Percentiles rank a stretch among this genome's conserved stretches.
Evolutionary conservation across 2,797 vertebrate genomes (phyloP).

Genomic region (Antrozous pallidus): DNA sequence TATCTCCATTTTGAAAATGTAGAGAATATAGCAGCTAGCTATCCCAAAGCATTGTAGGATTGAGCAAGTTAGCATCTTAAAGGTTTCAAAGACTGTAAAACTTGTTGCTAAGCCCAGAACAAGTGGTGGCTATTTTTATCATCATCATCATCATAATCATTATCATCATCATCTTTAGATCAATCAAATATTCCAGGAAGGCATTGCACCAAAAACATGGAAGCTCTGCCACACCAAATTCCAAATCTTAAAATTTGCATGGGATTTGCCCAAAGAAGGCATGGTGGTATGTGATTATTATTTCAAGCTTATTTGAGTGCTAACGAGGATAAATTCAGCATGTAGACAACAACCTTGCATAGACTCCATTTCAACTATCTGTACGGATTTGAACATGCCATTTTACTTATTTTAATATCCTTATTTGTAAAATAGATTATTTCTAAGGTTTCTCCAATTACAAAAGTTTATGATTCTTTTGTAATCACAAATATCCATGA

Average conservation of each 20-base stretch:
- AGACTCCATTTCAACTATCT: background rate
- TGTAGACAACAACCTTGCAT: background rate
- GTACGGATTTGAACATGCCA: background rate
- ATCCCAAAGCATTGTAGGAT: background rate
- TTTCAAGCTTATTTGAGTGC: background rate
- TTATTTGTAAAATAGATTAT: background rate
- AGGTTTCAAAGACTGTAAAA: background rate
- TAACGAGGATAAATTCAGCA: background rate
- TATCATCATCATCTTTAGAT: background rate
- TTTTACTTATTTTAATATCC: background rate
- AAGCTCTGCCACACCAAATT: background rate
- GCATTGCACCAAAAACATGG: rapidly evolving
- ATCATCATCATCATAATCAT: background rate
- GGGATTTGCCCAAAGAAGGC: background rate
- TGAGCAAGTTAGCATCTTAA: background rate
- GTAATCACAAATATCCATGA: background rate
- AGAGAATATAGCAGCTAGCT: background rate
- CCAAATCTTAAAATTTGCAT: background rate
- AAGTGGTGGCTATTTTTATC: background rate
- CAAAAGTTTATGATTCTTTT: background rate
- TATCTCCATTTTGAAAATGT: background rate
- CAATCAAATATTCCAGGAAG: background rate
- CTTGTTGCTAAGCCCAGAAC: background rate
- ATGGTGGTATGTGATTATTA: background rate
- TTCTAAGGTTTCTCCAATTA: background rate